Base-by-base conservation (phyloP, 2,113 vertebrate species). In the Trogon melanurus region DNA sequence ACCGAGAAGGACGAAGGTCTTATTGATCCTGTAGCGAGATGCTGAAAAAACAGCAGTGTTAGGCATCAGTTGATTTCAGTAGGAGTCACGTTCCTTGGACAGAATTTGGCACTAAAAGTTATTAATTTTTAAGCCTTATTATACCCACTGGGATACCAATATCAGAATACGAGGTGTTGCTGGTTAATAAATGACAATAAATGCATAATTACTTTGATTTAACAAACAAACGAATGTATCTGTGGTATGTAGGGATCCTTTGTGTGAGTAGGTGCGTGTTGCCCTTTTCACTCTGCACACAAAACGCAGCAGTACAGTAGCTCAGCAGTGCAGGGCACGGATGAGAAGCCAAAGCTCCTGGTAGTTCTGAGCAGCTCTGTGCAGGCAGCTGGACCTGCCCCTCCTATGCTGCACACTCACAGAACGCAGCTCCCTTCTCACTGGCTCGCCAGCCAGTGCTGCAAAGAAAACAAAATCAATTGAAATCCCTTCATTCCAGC, bases 381-480 rank as follows among this genome's bases (percentile, higher is more conserved):
- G 2, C 64, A 44, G 51, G 60, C 83, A 47, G 69, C 22, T 34
- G 86, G 86, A 84, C 19, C 5, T 73, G 20, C 51, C 48, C 53
- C 48, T 73, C 41, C 81, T 12, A 71, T 32, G 71, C 74, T 4
- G 4, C 81, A 38, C 5, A 2, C 60, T 71, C 13, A 5, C 70
- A 38, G 44, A 88, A 74, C 3, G 2, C 73, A 87, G 76, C 84
- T 89, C 69, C 60, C 26, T 91, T 48, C 92, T 70, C 85, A 13
- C 90, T 45, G 74, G 48, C 82, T 91, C 15, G 0, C 56, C 74
- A 90, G 79, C 67, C 62, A 79, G 64, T 47, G 2, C 54, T 41
- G 74, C 85, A 67, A 73, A 92, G 91, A 65, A 86, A 94, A 70
- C 85, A 78, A 79, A 94, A 93, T 90, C 88, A 90, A 80, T 91